Evolutionary conservation across 2,888 invertebrate genomes (phyloP).

Genomic region (Linyphia triangularis): DNA sequence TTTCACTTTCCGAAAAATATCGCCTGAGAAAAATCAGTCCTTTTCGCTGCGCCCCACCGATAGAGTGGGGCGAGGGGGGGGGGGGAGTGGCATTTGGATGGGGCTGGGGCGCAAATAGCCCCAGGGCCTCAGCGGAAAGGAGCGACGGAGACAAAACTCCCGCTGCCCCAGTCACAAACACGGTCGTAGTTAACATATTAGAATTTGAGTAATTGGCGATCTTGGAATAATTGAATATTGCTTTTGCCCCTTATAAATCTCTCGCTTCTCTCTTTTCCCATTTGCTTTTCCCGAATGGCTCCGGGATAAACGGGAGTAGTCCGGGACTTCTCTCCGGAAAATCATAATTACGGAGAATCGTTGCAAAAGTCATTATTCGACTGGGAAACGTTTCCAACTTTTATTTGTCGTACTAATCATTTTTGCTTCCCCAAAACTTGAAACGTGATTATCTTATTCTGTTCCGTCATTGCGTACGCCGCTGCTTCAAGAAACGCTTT

Average conservation of each 20-base stretch:
- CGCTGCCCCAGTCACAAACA: constrained; percentile 72
- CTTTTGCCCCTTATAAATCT: constrained; percentile 75
- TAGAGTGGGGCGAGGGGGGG: not conserved
- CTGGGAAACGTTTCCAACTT: constrained; percentile 72
- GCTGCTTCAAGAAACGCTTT: constrained; percentile 11
- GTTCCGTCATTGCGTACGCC: not conserved
- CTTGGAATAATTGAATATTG: constrained; percentile 75
- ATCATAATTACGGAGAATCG: constrained; percentile 74
- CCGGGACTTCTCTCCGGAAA: constrained; percentile 42
- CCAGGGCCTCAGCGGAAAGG: constrained; percentile 40
- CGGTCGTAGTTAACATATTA: constrained; percentile 74
- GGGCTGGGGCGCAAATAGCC: constrained; percentile 64
- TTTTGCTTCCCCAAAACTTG: constrained; percentile 56
- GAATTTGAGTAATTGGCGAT: constrained; percentile 75
- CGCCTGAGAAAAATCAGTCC: constrained; percentile 62
- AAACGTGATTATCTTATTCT: constrained; percentile 62
- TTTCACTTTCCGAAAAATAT: constrained; percentile 68
- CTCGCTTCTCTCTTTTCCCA: constrained; percentile 5
- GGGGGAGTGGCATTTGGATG: not conserved
- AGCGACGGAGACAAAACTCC: constrained; percentile 62
- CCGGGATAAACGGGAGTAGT: constrained; percentile 38
- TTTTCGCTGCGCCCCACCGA: constrained; percentile 8
- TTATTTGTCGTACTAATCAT: constrained; percentile 75
- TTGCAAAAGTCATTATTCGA: constrained; percentile 73
- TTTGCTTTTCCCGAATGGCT: constrained; percentile 63